Evolutionary conservation across 2,797 vertebrate species (phyloP).

Genomic region (Botia almorhae): DNA sequence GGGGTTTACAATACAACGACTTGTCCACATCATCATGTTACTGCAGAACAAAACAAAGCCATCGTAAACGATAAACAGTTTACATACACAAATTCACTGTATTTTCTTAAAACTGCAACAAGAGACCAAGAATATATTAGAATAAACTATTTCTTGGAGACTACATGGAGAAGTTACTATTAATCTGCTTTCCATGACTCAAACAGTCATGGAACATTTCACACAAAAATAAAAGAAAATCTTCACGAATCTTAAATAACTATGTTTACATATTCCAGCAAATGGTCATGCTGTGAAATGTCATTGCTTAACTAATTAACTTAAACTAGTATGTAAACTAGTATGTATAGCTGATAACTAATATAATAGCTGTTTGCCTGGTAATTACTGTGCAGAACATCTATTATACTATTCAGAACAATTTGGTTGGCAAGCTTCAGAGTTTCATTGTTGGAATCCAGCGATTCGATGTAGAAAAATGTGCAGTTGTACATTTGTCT

Average conservation of each 20-base stretch:
- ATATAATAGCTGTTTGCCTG: slow-evolving; percentile 64
- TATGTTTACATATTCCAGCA: slow-evolving; percentile 24
- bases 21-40: slow-evolving; percentile 20
- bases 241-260: slow-evolving; percentile 11
- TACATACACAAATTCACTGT: too few species aligned
- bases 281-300: slow-evolving; percentile 18
- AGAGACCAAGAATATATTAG: too few species aligned
- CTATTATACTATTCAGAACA: slow-evolving; percentile 69
- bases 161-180: slow-evolving; percentile 3
- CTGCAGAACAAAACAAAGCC: background rate
- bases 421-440: slow-evolving; percentile 62
- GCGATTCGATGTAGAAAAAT: slow-evolving; percentile 61
- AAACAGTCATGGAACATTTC: background rate
- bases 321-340: slow-evolving; percentile 28
- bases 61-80: too few species aligned
- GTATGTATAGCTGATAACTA: slow-evolving; percentile 38
- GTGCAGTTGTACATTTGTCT: slow-evolving; percentile 57
- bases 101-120: too few species aligned
- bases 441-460: slow-evolving; percentile 69
- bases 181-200: background rate
- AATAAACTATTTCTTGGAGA: slow-evolving; percentile 4
- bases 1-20: background rate
- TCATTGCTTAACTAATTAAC: slow-evolving; percentile 46
- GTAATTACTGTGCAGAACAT: slow-evolving; percentile 69
- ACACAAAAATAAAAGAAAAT: slow-evolving; percentile 1